phyloP scores from a whole-genome alignment of 2,888 invertebrate species.

The Drosophila subsilvestris region DNA sequence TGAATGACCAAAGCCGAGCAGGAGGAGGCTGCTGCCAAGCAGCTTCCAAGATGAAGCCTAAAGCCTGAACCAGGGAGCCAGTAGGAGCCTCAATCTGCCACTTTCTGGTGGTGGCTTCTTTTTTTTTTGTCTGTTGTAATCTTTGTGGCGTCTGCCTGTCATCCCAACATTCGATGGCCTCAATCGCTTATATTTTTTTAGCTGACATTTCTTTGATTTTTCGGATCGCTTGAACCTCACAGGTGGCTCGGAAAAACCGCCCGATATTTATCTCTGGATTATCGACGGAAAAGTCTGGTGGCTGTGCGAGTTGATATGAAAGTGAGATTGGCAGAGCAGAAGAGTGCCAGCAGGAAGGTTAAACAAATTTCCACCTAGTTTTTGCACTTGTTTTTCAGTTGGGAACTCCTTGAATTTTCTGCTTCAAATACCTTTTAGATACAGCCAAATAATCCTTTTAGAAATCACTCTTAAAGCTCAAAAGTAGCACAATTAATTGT shows the following conservation, averaged over 20 bases:
- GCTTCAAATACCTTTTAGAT: too few relatives aligned
- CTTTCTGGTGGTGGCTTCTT: background rate
- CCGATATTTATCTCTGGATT: background rate
- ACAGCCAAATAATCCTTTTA: background rate
- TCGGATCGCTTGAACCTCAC: background rate
- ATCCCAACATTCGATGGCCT: background rate
- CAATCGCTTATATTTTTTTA: background rate
- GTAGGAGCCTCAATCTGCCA: background rate
- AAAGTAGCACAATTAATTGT: conserved; percentile 33
- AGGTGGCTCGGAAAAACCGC: background rate
- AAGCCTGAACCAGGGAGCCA: background rate
- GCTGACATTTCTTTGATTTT: background rate
- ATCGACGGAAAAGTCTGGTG: background rate
- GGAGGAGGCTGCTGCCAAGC: conserved; percentile 16
- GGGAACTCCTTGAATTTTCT: too few relatives aligned
- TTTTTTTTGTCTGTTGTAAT: background rate
- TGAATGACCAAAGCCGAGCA: conserved; percentile 80
- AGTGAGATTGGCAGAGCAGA: background rate
- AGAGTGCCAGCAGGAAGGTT: background rate
- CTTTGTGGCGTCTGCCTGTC: background rate
- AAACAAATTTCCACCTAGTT: too few relatives aligned
- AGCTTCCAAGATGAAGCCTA: background rate
- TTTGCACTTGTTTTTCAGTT: too few relatives aligned
- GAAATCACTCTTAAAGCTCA: background rate
- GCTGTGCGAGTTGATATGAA: background rate